Percentiles rank a stretch among this genome's conserved stretches.
These are phyloP conservation scores for Strix aluco DNA, from an alignment of 2,113 vertebrate genomes.

Conservation along the genomic window DNA sequence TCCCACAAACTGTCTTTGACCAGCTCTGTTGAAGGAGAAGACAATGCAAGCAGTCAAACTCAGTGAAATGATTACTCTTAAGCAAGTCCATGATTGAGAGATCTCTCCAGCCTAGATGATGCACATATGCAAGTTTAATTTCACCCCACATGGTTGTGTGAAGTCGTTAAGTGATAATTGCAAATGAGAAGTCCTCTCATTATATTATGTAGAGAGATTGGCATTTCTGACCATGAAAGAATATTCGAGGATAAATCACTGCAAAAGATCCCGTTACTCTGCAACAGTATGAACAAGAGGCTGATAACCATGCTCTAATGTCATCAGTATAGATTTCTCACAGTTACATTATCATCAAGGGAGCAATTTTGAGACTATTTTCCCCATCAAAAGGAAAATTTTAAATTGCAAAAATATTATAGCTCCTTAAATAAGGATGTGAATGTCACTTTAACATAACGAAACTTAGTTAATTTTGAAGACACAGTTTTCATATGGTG, in stretches of 20 bases:
- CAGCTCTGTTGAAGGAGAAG: background rate
- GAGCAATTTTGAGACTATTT: slow-evolving; percentile 48
- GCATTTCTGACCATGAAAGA: slow-evolving; percentile 30
- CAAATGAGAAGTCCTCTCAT: background rate
- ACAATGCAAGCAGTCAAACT: background rate
- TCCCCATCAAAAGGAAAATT: slow-evolving; percentile 46
- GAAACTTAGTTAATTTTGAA: slow-evolving; percentile 33
- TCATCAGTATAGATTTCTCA: slow-evolving; percentile 45
- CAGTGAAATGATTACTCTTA: background rate
- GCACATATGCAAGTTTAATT: slow-evolving; percentile 21
- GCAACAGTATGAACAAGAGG: background rate
- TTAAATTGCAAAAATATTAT: slow-evolving; percentile 38
- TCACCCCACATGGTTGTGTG: background rate
- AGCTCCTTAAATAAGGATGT: background rate
- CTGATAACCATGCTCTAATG: slow-evolving; percentile 16
- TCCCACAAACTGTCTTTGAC: background rate
- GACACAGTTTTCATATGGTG: background rate
- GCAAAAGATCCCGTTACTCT: slow-evolving; percentile 34
- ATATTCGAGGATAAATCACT: slow-evolving; percentile 45
- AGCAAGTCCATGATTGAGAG: background rate
- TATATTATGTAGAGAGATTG: background rate
- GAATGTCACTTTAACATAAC: slow-evolving; percentile 17
- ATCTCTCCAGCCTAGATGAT: background rate
- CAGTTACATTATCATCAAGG: slow-evolving; percentile 20
- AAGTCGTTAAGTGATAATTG: background rate